Evolutionary conservation across 1,140 invertebrate species (phyloP), one percentile per base, ranked within the genome.

Genomic region (Tetramorium simillimum): DNA sequence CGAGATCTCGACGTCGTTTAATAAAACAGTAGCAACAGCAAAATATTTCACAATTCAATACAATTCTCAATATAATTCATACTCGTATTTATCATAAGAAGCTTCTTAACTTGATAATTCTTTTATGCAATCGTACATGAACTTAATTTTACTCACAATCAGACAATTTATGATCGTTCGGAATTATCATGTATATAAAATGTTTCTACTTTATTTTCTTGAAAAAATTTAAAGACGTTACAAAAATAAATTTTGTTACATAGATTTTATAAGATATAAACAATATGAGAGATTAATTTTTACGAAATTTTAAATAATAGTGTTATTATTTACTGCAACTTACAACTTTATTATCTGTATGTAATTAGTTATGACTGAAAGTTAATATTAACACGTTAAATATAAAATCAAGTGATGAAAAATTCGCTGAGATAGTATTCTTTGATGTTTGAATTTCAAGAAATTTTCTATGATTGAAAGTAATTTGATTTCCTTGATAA

Each of bases 91-190:
- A n/a, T 62, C 6, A 43, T 70, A 75, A 16, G 46, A 77, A 56
- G 24, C 18, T 40, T 37, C 37, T 88, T 63, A 87, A 87, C 51
- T 81, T 14, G 49, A 46, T 63, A 18, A n/a, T 37, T 21, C 14
- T 21, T 62, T 88, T 86, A 69, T 51, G 14, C 10, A 88, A 87
- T 62, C n/a, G 12, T 14, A 0, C 5, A 33, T 33, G 33, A 60
- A 24, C 21, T 16, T 86, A 85, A 88, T 85, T 73, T 86, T 72
- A 70, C 6, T 9, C n/a, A 65, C 9, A 5, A 6, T n/a, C 21
- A 70, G 18, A 70, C 40, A 12, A 62, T 88, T 28, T 65, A 58
- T 46, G 28, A 53, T 24, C 18, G 37, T 37, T 75, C 12, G 21
- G 24, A 40, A 56, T 69, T 53, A 67, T 62, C n/a, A 28, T 46